phyloP scores from a whole-genome alignment of 2,888 invertebrate species.

The Heliothis peltigera region DNA sequence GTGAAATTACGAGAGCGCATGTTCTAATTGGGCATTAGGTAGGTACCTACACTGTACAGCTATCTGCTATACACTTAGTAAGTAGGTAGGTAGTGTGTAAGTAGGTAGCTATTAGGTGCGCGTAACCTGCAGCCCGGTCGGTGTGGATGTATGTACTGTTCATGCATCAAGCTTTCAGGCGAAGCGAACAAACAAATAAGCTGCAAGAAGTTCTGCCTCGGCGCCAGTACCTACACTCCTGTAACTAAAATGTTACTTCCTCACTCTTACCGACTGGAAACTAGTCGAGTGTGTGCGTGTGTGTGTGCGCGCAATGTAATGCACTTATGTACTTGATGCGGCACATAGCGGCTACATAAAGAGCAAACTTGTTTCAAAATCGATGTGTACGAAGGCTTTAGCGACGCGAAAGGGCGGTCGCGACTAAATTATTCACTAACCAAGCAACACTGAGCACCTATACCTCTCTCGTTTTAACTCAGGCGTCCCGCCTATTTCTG shows the following conservation, averaged over 20 bases:
- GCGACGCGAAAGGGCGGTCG: conserved; percentile 83
- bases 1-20: no score
- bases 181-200: neutral
- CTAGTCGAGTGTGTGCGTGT: conserved; percentile 16
- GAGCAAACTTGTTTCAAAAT: conserved; percentile 66
- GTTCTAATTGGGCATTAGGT: no score
- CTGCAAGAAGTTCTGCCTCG: neutral
- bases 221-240: neutral
- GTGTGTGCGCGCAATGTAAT: neutral
- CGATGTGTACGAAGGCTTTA: conserved; percentile 65
- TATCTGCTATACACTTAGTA: no score
- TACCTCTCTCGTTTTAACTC: conserved; percentile 69
- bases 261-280: conserved; percentile 5
- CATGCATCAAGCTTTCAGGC: neutral
- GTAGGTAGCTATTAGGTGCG: no score
- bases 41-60: no score
- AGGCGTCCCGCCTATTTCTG: conserved; percentile 40
- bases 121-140: no score
- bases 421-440: conserved; percentile 84
- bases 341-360: conserved; percentile 57
- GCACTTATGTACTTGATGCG: conserved; percentile 8
- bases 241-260: conserved; percentile 30
- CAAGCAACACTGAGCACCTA: conserved; percentile 83
- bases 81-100: no score
- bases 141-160: no score